Evolutionary conservation across 2,888 invertebrate genomes (phyloP), one percentile per base, ranked within the genome.

Genomic region (Xiphydria camelus): DNA sequence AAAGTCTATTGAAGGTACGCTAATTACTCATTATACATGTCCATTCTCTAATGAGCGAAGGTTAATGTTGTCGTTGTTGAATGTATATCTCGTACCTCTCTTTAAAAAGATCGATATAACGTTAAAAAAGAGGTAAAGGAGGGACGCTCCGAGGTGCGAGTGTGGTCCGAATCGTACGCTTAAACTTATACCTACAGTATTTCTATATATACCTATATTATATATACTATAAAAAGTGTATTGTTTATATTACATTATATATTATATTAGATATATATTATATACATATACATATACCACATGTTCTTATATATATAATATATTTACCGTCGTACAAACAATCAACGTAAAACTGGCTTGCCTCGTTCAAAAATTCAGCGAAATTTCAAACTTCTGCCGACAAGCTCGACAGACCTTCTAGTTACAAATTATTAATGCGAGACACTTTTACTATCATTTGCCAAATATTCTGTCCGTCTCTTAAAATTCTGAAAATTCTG

Each of bases 101-200:
- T n/a, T n/a, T n/a, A n/a, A n/a, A n/a, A n/a, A n/a, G n/a, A n/a
- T n/a, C n/a, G n/a, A n/a, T n/a, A n/a, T n/a, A n/a, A n/a, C n/a
- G n/a, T n/a, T n/a, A n/a, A n/a, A n/a, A n/a, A n/a, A n/a, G n/a
- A n/a, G n/a, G n/a, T n/a, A n/a, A n/a, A n/a, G n/a, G n/a, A n/a
- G n/a, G n/a, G n/a, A n/a, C n/a, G n/a, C n/a, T n/a, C n/a, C n/a
- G n/a, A n/a, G n/a, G n/a, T n/a, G n/a, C n/a, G n/a, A n/a, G n/a
- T 55, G 50, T 51, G 46, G 59, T 63, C 57, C 59, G 60, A 64
- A 61, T 55, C 46, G 62, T 66, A 63, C 66, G 64, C 63, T 66
- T 66, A 66, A 58, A 39, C 48, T 43, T 54, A 59, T 58, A 64
- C 52, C 56, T 51, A 64, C 54, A 58, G 55, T 63, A 62, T 62